Evolutionary conservation across 2,113 vertebrate species (phyloP), one percentile per base, ranked within the genome.

Genomic region (Hyaena hyaena): DNA sequence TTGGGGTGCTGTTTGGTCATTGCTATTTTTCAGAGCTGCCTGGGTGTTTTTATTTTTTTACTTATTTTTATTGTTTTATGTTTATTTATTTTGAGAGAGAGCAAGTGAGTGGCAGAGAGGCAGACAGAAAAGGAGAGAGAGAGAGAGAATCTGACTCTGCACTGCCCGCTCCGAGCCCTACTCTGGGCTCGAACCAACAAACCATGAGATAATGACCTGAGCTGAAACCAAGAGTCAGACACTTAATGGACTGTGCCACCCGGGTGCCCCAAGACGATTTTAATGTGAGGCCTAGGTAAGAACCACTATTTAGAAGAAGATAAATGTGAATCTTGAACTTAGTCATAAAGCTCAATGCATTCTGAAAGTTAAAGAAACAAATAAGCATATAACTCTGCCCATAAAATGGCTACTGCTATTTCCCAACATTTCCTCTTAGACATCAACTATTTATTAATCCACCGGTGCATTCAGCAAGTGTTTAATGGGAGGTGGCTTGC

Each of bases 361-460:
- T 85, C 81, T 81, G 39, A 69, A 83, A 71, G 26, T 90, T 96
- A 92, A 80, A 92, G 77, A 92, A 89, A 88, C 21, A 77, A 58
- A 43, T n/a, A 91, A 92, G 23, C 63, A 43, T 71, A 43, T 43
- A 74, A 87, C 48, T 89, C 43, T 84, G 21, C 17, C 39, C 31
- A 28, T 93, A 66, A 86, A 81, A 73, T 31, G 5, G 21, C 61
- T 71, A 23, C 16, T 68, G 21, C 35, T 88, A 0, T 90, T n/a
- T 48, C 26, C 35, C 66, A 48, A 7, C 39, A 31, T 28, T 73
- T 88, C 12, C 58, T 17, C 24, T 31, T 83, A 45, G n/a, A 81
- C 15, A 58, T 53, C 14, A 11, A 6, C 10, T 69, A 31, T 33
- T 16, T 58, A 63, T 88, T 10, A 9, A 15, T 53, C 9, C 12